phyloP scores from a whole-genome alignment of 2,888 invertebrate species.

The Tipula vernalis region DNA sequence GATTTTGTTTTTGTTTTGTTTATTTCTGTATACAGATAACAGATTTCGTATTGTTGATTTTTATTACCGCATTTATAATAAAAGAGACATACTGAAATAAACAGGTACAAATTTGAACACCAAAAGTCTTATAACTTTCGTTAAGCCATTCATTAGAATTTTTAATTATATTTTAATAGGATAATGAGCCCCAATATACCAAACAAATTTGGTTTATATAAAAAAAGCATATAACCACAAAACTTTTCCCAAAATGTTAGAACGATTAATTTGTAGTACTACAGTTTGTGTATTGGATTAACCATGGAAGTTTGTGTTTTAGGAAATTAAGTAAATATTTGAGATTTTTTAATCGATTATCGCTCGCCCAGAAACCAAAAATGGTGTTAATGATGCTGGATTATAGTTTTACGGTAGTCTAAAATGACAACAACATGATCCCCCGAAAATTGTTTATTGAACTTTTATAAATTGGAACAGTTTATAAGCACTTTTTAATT shows the following conservation, averaged over 20 bases:
- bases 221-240: neutral
- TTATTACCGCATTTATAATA: neutral
- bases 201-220: neutral
- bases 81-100: neutral
- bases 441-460: too few species aligned
- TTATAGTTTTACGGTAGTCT: too few species aligned
- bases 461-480: too few species aligned
- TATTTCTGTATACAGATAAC: too few species aligned
- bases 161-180: neutral
- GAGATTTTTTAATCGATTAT: neutral
- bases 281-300: neutral
- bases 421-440: too few species aligned
- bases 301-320: neutral
- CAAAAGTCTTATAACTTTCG: neutral
- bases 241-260: neutral
- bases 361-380: neutral
- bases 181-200: neutral
- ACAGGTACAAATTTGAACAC: neutral
- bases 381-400: too few species aligned
- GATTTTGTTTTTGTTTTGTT: neutral
- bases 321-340: neutral
- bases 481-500: too few species aligned
- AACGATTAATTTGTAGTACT: neutral
- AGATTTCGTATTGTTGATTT: neutral
- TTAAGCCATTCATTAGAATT: neutral